Evolutionary conservation across 2,888 invertebrate species (phyloP).

Genomic region (Sisyra terminalis): DNA sequence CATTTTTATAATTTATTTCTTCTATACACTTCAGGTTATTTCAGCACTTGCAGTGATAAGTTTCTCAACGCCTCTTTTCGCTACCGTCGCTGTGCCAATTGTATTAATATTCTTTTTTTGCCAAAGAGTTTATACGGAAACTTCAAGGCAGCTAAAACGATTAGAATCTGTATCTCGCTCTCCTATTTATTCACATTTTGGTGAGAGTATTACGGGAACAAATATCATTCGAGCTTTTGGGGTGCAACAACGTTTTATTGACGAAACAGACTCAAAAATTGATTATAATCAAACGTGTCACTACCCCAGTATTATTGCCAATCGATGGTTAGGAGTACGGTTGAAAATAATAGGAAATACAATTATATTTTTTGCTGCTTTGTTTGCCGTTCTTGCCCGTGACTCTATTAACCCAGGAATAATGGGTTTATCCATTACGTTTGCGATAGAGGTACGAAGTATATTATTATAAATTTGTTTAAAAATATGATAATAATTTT

Average conservation of each 20-base stretch:
- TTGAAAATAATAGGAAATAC: conserved; percentile 93
- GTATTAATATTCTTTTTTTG: conserved; percentile 69
- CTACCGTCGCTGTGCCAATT: conserved; percentile 64
- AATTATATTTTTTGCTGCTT: conserved; percentile 84
- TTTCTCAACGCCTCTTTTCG: conserved; percentile 67
- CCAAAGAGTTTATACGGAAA: conserved; percentile 87
- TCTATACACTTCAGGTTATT: conserved; percentile 40
- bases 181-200: conserved; percentile 93
- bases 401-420: conserved; percentile 56
- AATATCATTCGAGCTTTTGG: conserved; percentile 75
- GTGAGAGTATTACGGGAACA: conserved; percentile 81
- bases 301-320: conserved; percentile 83
- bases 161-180: conserved; percentile 87
- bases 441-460: conserved; percentile 53
- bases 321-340: conserved; percentile 90
- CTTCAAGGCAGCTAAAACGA: conserved; percentile 85
- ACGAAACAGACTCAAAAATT: conserved; percentile 75
- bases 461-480: too few species aligned
- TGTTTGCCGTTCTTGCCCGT: conserved; percentile 76
- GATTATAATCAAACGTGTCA: conserved; percentile 88
- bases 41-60: conserved; percentile 78
- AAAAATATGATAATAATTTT: too few species aligned
- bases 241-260: conserved; percentile 65
- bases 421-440: conserved; percentile 80
- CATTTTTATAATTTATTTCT: too few species aligned